phyloP scores from a whole-genome alignment of 2,888 invertebrate genomes.

The Chironomus tentans region DNA sequence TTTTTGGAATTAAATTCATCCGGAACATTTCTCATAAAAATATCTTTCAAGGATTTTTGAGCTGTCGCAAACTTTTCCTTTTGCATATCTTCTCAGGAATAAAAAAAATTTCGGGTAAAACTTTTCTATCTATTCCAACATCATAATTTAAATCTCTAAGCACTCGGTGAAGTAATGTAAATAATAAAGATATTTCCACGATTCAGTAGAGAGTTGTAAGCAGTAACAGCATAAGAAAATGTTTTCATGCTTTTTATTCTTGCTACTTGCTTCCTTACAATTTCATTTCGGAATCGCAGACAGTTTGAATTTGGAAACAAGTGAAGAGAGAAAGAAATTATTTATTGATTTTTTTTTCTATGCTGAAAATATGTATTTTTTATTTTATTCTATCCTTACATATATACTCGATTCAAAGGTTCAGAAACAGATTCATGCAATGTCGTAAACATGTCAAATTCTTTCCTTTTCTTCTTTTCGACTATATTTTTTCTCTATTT shows the following conservation, averaged over 20 bases:
- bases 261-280: not conserved
- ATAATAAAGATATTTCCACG: not conserved
- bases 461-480: not conserved
- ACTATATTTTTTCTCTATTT: not conserved
- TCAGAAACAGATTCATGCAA: slow-evolving; percentile 9
- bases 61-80: not conserved
- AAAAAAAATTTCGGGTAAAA: not conserved
- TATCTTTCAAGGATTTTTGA: not conserved
- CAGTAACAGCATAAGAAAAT: not conserved
- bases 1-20: no score
- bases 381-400: not conserved
- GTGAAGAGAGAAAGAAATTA: not conserved
- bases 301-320: not conserved
- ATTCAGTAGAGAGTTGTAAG: not conserved
- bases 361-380: slow-evolving; percentile 1
- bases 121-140: not conserved
- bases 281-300: not conserved
- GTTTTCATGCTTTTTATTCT: not conserved
- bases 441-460: slow-evolving; percentile 12
- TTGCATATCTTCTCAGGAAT: not conserved
- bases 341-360: slow-evolving; percentile 6
- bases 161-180: not conserved
- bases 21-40: no score
- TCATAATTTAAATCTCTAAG: slow-evolving; percentile 8
- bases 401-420: not conserved